Evolutionary conservation across 2,888 invertebrate genomes (phyloP), one percentile per base, ranked within the genome.

Genomic region (Apodemia mormo): DNA sequence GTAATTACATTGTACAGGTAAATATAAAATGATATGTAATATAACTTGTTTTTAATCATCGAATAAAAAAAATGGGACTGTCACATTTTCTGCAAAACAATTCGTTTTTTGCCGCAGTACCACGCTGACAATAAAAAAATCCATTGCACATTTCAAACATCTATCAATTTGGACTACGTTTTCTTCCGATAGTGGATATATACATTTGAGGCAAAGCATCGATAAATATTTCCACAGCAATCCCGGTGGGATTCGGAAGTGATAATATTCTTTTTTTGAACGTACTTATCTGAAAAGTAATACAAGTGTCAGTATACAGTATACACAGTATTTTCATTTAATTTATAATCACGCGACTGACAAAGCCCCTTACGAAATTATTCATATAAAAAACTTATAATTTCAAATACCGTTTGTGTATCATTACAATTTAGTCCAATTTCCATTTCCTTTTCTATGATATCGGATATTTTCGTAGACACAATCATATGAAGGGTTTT

Each of bases 71-170:
- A 58, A n/a, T 58, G 58, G 58, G 9, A 58, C 58, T 8, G 58
- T 29, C 58, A 58, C 49, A 49, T 29, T 22, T 58, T 58, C 58
- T 22, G 12, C 58, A 58, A 58, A 58, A 58, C 7, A 58, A 29
- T 58, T 30, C 58, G 29, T 58, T 58, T 68, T 69, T 66, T 29
- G n/a, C 69, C 40, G 9, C 58, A 68, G 65, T 70, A 73, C 74
- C 74, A 70, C 75, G 76, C 78, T 76, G 76, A 71, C 58, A 58
- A 58, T 58, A 30, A 58, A 58, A 58, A 58, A 58, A 58, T 49
- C 49, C 49, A 12, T 49, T 49, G n/a, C n/a, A n/a, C n/a, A n/a
- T n/a, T n/a, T n/a, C n/a, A n/a, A n/a, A n/a, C n/a, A n/a, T n/a
- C n/a, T n/a, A n/a, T n/a, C n/a, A n/a, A n/a, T n/a, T n/a, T n/a